Conservation (phyloP, 2,888 invertebrate genomes). For the Aspidiotus rigidus region DNA sequence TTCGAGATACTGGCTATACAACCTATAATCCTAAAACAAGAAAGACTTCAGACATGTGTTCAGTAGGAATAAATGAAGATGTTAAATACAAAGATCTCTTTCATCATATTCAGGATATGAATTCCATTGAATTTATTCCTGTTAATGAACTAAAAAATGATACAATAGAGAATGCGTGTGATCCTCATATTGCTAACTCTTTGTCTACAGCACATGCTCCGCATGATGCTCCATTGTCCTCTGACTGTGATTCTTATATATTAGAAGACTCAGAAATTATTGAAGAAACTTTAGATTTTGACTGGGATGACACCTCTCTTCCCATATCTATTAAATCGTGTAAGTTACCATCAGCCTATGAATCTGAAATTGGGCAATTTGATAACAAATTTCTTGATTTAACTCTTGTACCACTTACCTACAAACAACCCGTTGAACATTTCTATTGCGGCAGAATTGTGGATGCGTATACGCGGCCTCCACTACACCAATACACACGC, state of each 20-base stretch:
- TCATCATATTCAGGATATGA: neutral
- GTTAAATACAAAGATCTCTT: constrained; percentile 3
- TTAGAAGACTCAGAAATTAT: neutral
- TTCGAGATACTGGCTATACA: no score
- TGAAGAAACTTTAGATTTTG: neutral
- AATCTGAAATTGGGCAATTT: constrained; percentile 6
- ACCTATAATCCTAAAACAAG: neutral
- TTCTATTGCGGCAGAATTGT: no score
- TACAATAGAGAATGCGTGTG: neutral
- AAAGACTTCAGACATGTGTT: neutral
- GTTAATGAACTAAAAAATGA: no score
- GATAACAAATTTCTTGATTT: constrained; percentile 3
- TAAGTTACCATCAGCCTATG: neutral
- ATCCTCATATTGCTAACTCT: neutral
- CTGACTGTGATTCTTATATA: neutral
- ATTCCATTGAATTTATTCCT: neutral
- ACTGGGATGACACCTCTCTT: neutral
- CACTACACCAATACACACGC: no score
- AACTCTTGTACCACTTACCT: neutral
- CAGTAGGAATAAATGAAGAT: constrained; percentile 1
- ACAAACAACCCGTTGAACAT: no score
- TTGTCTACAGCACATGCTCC: neutral
- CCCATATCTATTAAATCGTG: constrained; percentile 1
- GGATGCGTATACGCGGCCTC: no score
- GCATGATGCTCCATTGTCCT: neutral